Percentiles rank a stretch among this genome's conserved stretches.
These are phyloP conservation scores for Eretmocerus hayati DNA, from an alignment of 2,888 invertebrate genomes.

Conservation along the genomic window DNA sequence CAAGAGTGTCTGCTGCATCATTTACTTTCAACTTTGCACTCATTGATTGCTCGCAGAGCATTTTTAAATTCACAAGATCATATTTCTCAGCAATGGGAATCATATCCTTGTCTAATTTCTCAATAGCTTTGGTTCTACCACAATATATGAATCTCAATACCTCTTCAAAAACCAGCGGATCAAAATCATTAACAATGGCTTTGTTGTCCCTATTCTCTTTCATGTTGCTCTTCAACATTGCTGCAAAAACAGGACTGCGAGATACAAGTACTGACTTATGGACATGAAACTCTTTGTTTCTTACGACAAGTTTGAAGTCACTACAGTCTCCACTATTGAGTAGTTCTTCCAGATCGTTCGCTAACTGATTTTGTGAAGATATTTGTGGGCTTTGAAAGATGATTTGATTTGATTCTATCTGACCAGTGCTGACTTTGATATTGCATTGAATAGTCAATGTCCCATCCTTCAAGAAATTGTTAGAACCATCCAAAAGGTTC, in stretches of 20 bases:
- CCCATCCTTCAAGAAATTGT: no score
- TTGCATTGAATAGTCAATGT: no score
- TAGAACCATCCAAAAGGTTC: no score
- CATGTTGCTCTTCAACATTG: background rate
- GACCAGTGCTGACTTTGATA: no score
- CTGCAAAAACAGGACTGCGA: background rate
- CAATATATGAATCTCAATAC: background rate
- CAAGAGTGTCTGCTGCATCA: background rate
- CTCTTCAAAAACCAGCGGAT: background rate
- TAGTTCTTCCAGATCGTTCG: no score
- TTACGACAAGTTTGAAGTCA: no score
- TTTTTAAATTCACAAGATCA: background rate
- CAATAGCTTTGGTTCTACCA: background rate
- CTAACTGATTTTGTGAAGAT: no score
- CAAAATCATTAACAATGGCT: background rate
- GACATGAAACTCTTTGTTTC: background rate
- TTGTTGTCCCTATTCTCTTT: background rate
- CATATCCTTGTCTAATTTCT: background rate
- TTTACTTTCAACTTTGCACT: background rate
- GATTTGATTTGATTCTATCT: no score
- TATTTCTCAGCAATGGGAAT: background rate
- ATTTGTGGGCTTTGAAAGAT: no score
- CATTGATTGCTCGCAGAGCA: background rate
- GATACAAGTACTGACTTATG: background rate
- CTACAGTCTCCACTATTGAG: no score